phyloP scores from a whole-genome alignment of 64 coral and sea anemone species.

The Orbicella faveolata region DNA sequence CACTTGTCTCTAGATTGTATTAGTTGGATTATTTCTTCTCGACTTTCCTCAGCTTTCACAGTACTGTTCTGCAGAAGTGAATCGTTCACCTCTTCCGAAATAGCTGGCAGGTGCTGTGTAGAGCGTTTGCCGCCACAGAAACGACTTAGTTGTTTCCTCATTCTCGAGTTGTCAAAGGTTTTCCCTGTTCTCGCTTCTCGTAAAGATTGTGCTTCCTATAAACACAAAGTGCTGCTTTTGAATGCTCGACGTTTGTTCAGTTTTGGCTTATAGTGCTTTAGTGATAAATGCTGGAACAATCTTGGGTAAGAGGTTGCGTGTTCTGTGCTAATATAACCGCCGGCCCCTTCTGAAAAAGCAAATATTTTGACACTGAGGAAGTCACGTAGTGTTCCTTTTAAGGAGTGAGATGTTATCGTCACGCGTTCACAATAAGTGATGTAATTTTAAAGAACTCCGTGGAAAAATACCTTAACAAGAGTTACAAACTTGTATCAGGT shows the following conservation, averaged over 20 bases:
- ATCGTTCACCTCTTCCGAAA: conserved; percentile 5
- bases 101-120: not conserved
- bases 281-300: not conserved
- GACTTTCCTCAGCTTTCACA: not conserved
- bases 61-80: not conserved
- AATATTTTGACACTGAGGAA: conserved; percentile 8
- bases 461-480: not conserved
- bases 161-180: not conserved
- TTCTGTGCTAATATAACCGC: not conserved
- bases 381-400: conserved; percentile 11
- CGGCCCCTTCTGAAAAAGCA: not conserved
- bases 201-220: not conserved
- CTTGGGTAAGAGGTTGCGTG: conserved; percentile 8
- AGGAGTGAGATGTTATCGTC: not conserved
- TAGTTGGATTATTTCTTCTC: not conserved
- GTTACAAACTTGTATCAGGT: not conserved
- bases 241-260: not conserved
- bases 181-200: not conserved
- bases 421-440: not conserved
- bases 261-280: not conserved
- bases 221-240: not conserved
- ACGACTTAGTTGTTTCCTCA: not conserved
- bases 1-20: not conserved
- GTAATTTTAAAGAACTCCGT: no score
- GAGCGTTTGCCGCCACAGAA: not conserved